Base-by-base conservation (phyloP, 2,113 vertebrate genomes). In the Spea multiplicata region DNA sequence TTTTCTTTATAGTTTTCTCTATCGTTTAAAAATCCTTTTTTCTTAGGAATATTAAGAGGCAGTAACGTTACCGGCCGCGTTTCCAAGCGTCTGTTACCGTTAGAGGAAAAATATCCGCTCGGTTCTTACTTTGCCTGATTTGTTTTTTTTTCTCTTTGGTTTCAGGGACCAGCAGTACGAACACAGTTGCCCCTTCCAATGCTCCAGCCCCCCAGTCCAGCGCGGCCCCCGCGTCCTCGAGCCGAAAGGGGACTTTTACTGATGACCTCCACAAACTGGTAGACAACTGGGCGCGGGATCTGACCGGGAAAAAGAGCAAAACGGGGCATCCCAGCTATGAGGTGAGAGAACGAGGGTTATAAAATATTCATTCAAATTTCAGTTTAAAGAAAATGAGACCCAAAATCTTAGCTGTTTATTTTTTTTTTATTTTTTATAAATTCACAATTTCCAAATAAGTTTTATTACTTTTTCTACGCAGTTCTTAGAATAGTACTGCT, bases 231-330 rank as follows among this genome's bases (percentile, higher is more conserved):
- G 91, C 83, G 47, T 87, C 89, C 67, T 92, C 96, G 5, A 96
- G 93, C 87, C 89, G 95, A 83, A 99, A 98, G 85, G 97, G 97
- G 85, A 99, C 95, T 4, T 99, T 99, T 89, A 99, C 97, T 0
- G 97, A 98, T 0, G 97, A 99, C 88, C 92, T 98, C 81, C 97
- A 99, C 88, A 98, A 98, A 84, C 86, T 99, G 88, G 97, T 99
- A 74, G 97, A 99, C 84, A 99, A 98, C 83, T 99, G 97, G 96
- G 96, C 97, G 83, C 88, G 96, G 66, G 97, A 98, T 4, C 94
- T 97, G 44, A 96, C 96, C 4, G 96, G 97, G 87, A 94, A 96
- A 85, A 98, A 96, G 83, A 95, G 89, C 83, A 93, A 94, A 88
- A 96, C 96, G 72, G 85, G 90, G 86, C 88, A 90, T 82, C 88